A percentile compares a stretch with the other conserved stretches of the same genome.
Evolutionary conservation across 1,140 invertebrate species (phyloP).

Genomic region (Drosophila trapezifrons): DNA sequence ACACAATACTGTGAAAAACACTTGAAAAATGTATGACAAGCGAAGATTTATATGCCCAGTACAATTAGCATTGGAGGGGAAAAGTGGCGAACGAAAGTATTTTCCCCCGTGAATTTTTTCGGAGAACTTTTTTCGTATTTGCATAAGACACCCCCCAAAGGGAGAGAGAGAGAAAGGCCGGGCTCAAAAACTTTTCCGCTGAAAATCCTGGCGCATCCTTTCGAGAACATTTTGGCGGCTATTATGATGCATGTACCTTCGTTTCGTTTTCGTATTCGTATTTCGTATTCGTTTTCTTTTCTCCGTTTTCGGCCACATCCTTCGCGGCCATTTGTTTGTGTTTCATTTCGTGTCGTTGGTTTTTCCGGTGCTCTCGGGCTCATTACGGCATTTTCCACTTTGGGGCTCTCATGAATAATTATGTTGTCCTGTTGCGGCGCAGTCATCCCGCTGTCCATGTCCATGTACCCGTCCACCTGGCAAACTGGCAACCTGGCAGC

Average conservation of each 20-base stretch:
- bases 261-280: constrained; percentile 7
- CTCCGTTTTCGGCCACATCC: constrained; percentile 9
- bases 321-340: constrained; percentile 51
- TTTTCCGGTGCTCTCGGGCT: constrained; percentile 59
- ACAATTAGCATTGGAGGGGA: constrained; percentile 44
- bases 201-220: constrained; percentile 59
- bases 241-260: constrained; percentile 52
- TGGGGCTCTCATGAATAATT: constrained; percentile 71
- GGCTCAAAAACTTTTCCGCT: constrained; percentile 34
- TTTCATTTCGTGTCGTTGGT: constrained; percentile 57
- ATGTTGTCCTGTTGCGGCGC: constrained; percentile 56
- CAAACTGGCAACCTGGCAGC: no score
- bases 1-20: constrained; percentile 34
- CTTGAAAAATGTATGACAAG: constrained; percentile 58
- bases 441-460: constrained; percentile 26
- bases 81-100: constrained; percentile 14
- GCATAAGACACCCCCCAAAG: constrained; percentile 19
- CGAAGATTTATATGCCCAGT: constrained; percentile 45
- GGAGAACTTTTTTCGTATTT: constrained; percentile 16
- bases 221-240: constrained; percentile 26
- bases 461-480: constrained; percentile 28
- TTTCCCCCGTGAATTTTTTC: constrained; percentile 15
- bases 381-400: constrained; percentile 72
- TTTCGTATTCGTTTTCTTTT: constrained; percentile 11
- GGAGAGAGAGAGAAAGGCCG: constrained; percentile 9